A percentile compares a stretch with the other conserved stretches of the same genome.
Conservation (phyloP, 2,113 vertebrate genomes). For the Stigmatopora argus region DNA sequence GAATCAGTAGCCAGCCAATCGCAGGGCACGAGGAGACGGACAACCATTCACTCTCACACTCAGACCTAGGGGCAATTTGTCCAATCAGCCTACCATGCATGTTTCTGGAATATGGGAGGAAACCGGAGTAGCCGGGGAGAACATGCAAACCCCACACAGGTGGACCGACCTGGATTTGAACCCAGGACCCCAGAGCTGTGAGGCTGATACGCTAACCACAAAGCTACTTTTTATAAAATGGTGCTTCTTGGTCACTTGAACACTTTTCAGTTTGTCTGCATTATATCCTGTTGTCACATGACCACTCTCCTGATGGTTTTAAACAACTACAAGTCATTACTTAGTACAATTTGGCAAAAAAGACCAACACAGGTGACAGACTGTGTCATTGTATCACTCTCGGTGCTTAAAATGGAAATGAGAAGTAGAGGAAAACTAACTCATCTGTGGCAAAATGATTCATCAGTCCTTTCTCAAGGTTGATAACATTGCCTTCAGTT, state of each 20-base stretch:
- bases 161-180: too few species aligned
- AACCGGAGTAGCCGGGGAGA: too few species aligned
- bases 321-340: conserved; percentile 19
- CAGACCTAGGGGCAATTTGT: too few species aligned
- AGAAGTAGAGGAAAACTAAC: conserved; percentile 39
- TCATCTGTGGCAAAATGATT: conserved; percentile 38
- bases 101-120: too few species aligned
- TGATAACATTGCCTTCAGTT: conserved; percentile 15
- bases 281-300: conserved; percentile 32
- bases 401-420: conserved; percentile 27
- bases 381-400: conserved; percentile 18
- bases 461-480: conserved; percentile 27
- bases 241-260: not conserved
- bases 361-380: conserved; percentile 28
- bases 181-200: too few species aligned
- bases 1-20: too few species aligned
- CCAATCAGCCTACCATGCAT: too few species aligned
- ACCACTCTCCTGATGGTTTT: conserved; percentile 16
- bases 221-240: too few species aligned
- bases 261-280: conserved; percentile 9
- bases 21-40: too few species aligned
- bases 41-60: too few species aligned
- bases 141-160: too few species aligned
- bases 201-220: too few species aligned
- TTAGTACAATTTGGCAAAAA: conserved; percentile 33